Base-by-base conservation (phyloP, 2,113 vertebrate species). In the Psephotus haematonotus region DNA sequence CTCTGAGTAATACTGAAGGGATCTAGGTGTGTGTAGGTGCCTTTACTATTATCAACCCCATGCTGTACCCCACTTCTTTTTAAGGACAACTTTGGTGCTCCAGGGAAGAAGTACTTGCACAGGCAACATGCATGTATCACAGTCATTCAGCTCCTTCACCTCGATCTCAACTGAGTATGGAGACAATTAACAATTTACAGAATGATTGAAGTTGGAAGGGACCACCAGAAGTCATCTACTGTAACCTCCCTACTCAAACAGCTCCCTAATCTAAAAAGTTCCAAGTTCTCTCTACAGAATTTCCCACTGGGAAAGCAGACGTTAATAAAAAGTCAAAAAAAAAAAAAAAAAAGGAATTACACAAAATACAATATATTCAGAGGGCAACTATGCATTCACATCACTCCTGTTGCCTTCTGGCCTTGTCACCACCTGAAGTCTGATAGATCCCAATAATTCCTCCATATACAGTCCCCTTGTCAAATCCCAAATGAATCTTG, bases 151-250 rank as follows among this genome's bases (percentile, higher is more conserved):
- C 53, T 94, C 52, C 84, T 88, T 53, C 47, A 82, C 67, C 82
- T 79, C 3, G 0, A 80, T 28, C 28, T n/a, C 84, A 77, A 14
- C 53, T 8, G 37, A 71, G 52, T 11, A 43, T 4, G 44, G 67
- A 82, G 81, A 91, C 62, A 91, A 95, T 90, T 37, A 77, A 59
- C 70, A 95, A 24, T 35, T 59, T 35, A 59, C 57, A 59, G 57
- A 59, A 59, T 10, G 33, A 33, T 7, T 59, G 57, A 35, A n/a
- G 22, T 35, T 59, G 33, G 33, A 59, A 59, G 33, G 33, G 33
- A 35, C 33, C 57, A 59, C 57, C 33, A 59, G 57, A 59, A 35
- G 33, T 23, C 57, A 59, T 59, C 33, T 7, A 59, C 22, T 59
- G 22, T 35, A 59, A 23, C 57, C 33, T 59, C 57, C 9, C 13